A percentile compares a stretch with the other conserved stretches of the same genome.
phyloP scores from a whole-genome alignment of 2,797 vertebrate species.

The Eulemur coronatus region DNA sequence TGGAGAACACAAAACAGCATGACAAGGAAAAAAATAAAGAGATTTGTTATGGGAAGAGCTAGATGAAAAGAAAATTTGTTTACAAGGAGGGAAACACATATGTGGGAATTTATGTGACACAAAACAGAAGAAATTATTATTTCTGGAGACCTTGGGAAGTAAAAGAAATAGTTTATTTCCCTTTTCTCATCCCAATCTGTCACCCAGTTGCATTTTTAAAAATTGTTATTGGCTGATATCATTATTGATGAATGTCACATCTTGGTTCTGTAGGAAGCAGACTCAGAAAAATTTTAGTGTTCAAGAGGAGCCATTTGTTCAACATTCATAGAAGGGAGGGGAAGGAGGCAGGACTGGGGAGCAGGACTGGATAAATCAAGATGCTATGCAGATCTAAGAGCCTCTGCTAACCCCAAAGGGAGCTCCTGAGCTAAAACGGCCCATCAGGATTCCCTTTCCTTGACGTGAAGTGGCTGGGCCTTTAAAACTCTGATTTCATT shows the following conservation, averaged over 20 bases:
- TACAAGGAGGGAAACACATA: neutral
- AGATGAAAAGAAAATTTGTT: neutral
- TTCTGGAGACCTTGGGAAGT: neutral
- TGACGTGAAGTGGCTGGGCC: accelerated
- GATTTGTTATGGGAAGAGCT: neutral
- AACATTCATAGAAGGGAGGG: neutral
- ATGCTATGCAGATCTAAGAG: neutral
- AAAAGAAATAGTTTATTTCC: neutral
- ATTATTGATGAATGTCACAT: neutral
- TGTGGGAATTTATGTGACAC: neutral
- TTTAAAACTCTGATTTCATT: neutral
- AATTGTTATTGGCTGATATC: neutral
- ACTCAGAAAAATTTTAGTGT: neutral
- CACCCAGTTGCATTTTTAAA: neutral
- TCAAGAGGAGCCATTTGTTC: neutral
- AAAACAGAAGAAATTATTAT: neutral
- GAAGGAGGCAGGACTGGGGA: neutral
- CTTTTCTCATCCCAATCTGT: neutral
- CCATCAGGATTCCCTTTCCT: neutral
- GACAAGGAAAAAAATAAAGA: neutral
- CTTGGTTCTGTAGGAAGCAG: neutral
- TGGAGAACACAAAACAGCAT: neutral
- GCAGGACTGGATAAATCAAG: neutral
- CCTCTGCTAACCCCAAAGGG: neutral
- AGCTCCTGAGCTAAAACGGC: neutral